Conservation (phyloP, 2,888 invertebrate species). For the Luffia ferchaultella region DNA sequence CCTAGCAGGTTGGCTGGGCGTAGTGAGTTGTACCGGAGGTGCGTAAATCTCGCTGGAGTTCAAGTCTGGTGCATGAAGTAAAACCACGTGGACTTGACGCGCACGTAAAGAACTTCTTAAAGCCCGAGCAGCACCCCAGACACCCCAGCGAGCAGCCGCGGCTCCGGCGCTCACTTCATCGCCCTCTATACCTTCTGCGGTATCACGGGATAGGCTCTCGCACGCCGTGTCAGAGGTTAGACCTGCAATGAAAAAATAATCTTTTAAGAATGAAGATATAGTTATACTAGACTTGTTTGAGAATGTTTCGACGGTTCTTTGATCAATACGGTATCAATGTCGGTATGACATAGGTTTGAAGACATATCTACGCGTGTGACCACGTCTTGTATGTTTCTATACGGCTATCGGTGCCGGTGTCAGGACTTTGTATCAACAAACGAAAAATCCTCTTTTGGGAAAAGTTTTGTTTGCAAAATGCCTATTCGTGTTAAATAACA, state of each 20-base stretch:
- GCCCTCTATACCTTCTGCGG: slow-evolving; percentile 26
- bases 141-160: slow-evolving; percentile 74
- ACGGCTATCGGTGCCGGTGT: no score
- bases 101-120: slow-evolving; percentile 74
- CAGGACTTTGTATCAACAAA: no score
- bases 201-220: slow-evolving; percentile 34
- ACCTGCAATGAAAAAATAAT: slow-evolving; percentile 25
- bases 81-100: slow-evolving; percentile 76
- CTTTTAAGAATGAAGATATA: background rate
- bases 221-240: slow-evolving; percentile 56
- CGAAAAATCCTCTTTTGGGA: no score
- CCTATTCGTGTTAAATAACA: no score
- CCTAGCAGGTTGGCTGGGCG: slow-evolving; percentile 53
- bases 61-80: slow-evolving; percentile 76
- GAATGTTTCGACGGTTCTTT: no score
- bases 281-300: no score
- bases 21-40: slow-evolving; percentile 58
- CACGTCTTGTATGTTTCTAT: no score
- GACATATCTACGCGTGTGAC: no score
- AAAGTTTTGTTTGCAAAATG: no score
- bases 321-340: no score
- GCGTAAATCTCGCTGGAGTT: slow-evolving; percentile 72
- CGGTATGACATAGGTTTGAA: no score
- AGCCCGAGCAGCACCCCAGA: slow-evolving; percentile 81
- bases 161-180: slow-evolving; percentile 44